Conservation (phyloP, 2,888 invertebrate species). For the Calliopum simillimum region DNA sequence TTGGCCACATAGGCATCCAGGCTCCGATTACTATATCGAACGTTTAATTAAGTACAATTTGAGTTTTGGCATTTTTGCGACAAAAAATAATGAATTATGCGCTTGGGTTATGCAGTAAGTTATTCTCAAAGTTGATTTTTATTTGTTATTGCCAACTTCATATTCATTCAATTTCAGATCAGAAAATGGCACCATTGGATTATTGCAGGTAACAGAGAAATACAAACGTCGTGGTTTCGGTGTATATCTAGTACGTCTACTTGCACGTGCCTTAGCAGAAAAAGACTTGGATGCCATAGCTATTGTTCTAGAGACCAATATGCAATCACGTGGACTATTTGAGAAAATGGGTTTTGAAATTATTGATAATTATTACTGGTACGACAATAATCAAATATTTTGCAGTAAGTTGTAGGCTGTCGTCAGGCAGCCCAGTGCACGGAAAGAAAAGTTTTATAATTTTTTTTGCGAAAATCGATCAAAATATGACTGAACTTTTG, state of each 20-base stretch:
- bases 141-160: too few relatives aligned
- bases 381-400: too few relatives aligned
- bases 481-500: too few relatives aligned
- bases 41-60: slow-evolving; percentile 43
- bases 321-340: slow-evolving; percentile 44
- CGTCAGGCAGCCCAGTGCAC: too few relatives aligned
- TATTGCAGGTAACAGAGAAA: slow-evolving; percentile 42
- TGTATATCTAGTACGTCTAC: slow-evolving; percentile 36
- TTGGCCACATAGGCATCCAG: slow-evolving; percentile 38
- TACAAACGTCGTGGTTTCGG: slow-evolving; percentile 45
- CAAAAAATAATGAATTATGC: slow-evolving; percentile 41
- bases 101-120: slow-evolving; percentile 48
- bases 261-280: slow-evolving; percentile 41
- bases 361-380: slow-evolving; percentile 42
- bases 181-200: slow-evolving; percentile 42
- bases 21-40: slow-evolving; percentile 41
- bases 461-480: too few relatives aligned
- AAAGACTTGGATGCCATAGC: slow-evolving; percentile 41
- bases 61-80: slow-evolving; percentile 45
- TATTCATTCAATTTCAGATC: slow-evolving; percentile 22
- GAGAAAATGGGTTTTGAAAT: slow-evolving; percentile 45
- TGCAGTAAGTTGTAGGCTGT: too few relatives aligned
- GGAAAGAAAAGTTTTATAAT: too few relatives aligned
- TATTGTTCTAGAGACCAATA: slow-evolving; percentile 43
- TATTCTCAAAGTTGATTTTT: too few relatives aligned